Evolutionary conservation across 2,797 vertebrate species (phyloP), one percentile per base, ranked within the genome.

Genomic region (Odontamblyopus lacepedii): DNA sequence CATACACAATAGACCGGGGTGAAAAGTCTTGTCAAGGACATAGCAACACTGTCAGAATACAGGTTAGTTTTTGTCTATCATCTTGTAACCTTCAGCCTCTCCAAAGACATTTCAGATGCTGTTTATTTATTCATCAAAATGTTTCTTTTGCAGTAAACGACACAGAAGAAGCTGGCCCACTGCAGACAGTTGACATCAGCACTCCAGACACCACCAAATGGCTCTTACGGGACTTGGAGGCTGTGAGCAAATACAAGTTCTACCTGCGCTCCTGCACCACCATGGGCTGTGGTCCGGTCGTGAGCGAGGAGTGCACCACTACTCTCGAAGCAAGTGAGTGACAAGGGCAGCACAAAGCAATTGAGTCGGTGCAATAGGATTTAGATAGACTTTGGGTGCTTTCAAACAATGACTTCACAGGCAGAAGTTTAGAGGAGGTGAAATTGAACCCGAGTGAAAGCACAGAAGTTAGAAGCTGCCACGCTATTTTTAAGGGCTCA

Each of bases 201-300:
- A 90, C 94, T 63, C 93, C 83, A 0, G 90, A 92, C 7, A 92
- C 89, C 7, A 93, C 92, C 78, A 95, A 93, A 78, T 96, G 95
- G 95, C 92, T 76, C 67, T 93, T 99, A 41, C 89, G 91, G 0
- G 94, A 95, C 74, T 85, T 99, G 91, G 95, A 88, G 63, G 84
- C 95, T 27, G 71, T 95, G 62, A 98, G 96, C 88, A 96, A 91
- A 79, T 99, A 99, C 93, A 97, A 95, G 86, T 95, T 99, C 89
- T 96, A 97, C 85, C 89, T 97, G 73, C 92, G 92, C 41, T 95
- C 97, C 62, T 99, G 97, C 86, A 98, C 97, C n/a, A 82, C 75
- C 5, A 83, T 89, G 80, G 98, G 97, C 88, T 98, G 97, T 0
- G 96, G 98, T 2, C 95, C 95, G 0, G 87, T 94, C 0, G 65